Evolutionary conservation across 2,888 invertebrate genomes (phyloP).

Genomic region (Ectemnius continuus): DNA sequence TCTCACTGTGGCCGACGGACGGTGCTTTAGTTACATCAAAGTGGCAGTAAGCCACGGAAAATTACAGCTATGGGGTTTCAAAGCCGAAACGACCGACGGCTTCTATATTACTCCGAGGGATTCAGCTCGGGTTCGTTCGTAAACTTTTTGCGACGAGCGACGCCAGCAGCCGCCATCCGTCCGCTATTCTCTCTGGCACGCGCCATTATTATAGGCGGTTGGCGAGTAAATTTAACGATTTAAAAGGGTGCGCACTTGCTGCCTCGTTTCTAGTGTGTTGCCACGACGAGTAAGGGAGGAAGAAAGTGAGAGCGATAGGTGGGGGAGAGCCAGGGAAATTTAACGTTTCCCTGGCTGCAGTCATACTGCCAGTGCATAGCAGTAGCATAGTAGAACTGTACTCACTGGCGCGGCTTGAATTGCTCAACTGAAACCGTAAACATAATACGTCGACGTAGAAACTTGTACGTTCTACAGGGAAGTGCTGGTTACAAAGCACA

Average conservation of each 20-base stretch:
- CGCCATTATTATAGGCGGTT: conserved; percentile 27
- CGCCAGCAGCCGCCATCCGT: conserved; percentile 6
- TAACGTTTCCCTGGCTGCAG: not conserved
- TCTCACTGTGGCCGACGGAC: conserved; percentile 53
- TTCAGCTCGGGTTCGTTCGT: conserved; percentile 40
- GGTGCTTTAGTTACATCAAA: conserved; percentile 63
- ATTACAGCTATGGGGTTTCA: conserved; percentile 66
- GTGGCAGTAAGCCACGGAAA: conserved; percentile 66
- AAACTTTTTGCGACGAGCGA: conserved; percentile 52
- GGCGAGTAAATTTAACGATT: conserved; percentile 19
- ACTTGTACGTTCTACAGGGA: not conserved
- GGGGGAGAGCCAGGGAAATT: too few relatives aligned
- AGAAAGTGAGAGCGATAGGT: not conserved
- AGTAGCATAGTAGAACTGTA: not conserved
- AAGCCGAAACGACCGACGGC: conserved; percentile 55
- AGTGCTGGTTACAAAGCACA: not conserved
- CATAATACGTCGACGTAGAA: not conserved
- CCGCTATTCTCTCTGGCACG: conserved; percentile 21
- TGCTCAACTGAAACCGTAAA: not conserved
- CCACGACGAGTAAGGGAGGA: not conserved
- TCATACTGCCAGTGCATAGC: not conserved
- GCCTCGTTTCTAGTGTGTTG: not conserved
- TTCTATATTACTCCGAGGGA: conserved; percentile 62
- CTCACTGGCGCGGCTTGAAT: not conserved
- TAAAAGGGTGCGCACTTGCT: conserved; percentile 8